Base-by-base conservation (phyloP, 35 echinoderm and acorn worm species). In the Apostichopus japonicus region DNA sequence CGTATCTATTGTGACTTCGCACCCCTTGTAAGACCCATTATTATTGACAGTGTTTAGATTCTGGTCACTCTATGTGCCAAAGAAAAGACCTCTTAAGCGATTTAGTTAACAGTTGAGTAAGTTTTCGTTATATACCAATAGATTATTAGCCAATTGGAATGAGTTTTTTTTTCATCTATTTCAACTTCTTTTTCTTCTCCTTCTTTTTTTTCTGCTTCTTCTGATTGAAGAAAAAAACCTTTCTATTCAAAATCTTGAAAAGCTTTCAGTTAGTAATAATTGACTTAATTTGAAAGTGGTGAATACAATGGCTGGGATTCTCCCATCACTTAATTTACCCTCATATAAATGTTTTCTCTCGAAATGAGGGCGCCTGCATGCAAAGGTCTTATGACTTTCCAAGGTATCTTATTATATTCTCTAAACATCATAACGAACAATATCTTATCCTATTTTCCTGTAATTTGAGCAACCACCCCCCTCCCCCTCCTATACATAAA, bases 11-110 rank as follows among this genome's bases (percentile, higher is more conserved):
- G 79, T 83, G 79, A 83, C 79, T 56, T 83, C 53, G 54, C 79
- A n/a, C 79, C 79, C 79, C 79, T 83, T 83, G 79, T 83, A 83
- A 83, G 33, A 14, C 79, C 44, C 54, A 83, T 83, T 83, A 83
- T 83, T 44, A 83, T 55, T 17, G 24, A 17, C 51, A 19, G 79
- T 83, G 79, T 83, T 83, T 83, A 55, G 79, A 83, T 83, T 83
- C 79, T 83, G 79, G 79, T 83, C 79, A 83, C 79, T 83, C 79
- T 83, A 55, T 83, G 79, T 83, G 79, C 54, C 54, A 44, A 54
- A 83, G 79, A 83, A 83, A 83, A 54, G 79, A 83, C 79, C 63
- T 67, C 63, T 83, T 83, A 83, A 83, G 44, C 79, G 79, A 19
- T 83, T 83, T 83, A 24, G 79, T 54, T 83, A n/a, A 67, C 11